A percentile compares a stretch with the other conserved stretches of the same genome.
These are phyloP conservation scores for Callyntrura guangdongensis DNA, from an alignment of 2,888 invertebrate genomes.

Conservation along the genomic window DNA sequence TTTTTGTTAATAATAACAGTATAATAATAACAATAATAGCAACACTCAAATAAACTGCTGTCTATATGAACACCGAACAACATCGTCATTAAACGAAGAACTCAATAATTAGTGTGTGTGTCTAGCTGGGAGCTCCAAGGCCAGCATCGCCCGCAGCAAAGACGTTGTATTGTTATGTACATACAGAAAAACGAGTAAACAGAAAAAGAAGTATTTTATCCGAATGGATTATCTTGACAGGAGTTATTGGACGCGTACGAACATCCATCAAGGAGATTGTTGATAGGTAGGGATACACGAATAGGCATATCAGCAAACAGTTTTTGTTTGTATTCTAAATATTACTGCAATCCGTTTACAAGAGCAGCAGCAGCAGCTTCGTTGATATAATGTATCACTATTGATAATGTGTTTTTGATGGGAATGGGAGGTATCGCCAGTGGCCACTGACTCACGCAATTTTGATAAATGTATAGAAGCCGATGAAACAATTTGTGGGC, in stretches of 20 bases:
- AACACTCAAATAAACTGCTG: conserved; percentile 30
- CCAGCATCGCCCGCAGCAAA: conserved; percentile 34
- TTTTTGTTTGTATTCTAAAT: conserved; percentile 6
- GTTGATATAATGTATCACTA: conserved; percentile 13
- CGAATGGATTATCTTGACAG: conserved; percentile 64
- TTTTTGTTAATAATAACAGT: not conserved
- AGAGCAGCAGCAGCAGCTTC: not conserved
- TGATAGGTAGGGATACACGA: not conserved
- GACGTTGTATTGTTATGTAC: not conserved
- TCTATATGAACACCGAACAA: conserved; percentile 8
- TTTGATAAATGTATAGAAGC: conserved; percentile 20
- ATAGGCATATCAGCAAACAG: not conserved
- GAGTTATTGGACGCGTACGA: conserved; percentile 39
- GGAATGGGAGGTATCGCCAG: conserved; percentile 51
- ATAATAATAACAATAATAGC: not conserved
- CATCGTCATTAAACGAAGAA: conserved; percentile 41
- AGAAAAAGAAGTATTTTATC: conserved; percentile 25
- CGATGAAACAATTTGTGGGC: conserved; percentile 66
- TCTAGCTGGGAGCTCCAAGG: conserved; percentile 56
- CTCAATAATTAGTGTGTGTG: conserved; percentile 31
- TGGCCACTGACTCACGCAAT: conserved; percentile 53
- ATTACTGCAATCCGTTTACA: not conserved
- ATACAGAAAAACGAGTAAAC: not conserved
- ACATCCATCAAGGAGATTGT: conserved; percentile 43
- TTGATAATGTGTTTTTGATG: conserved; percentile 63